These are phyloP conservation scores for Graptemys geographica DNA, from an alignment of 2,797 vertebrate species.

Conservation along the genomic window DNA sequence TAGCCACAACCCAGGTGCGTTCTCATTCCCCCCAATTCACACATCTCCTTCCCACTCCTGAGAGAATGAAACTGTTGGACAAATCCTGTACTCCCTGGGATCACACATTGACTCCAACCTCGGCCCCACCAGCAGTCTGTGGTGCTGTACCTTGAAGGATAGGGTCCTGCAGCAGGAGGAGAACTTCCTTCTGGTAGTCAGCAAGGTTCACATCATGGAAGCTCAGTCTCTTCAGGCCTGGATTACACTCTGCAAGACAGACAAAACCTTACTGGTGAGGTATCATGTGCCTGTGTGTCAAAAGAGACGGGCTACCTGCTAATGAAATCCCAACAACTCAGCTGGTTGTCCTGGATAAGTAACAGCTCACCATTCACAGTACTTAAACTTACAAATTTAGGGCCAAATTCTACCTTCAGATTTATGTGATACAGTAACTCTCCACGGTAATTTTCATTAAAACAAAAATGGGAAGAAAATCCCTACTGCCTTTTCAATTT, in stretches of 20 bases:
- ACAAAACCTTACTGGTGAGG: constrained; percentile 6
- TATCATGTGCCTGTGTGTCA: rapidly evolving
- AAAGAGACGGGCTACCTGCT: neutral
- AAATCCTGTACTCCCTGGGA: neutral
- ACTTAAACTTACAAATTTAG: neutral
- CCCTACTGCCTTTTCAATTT: neutral
- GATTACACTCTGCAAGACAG: constrained; percentile 83
- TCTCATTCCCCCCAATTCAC: rapidly evolving
- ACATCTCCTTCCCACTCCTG: neutral
- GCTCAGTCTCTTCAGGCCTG: constrained; percentile 82
- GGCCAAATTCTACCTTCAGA: neutral
- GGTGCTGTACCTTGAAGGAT: constrained; percentile 86
- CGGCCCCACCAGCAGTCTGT: neutral
- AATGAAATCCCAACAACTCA: neutral
- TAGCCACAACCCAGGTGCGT: neutral
- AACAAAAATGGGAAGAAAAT: neutral
- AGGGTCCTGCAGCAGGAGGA: constrained; percentile 85
- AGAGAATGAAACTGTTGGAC: neutral
- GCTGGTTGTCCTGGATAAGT: neutral
- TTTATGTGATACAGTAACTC: neutral
- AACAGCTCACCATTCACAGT: neutral
- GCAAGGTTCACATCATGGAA: constrained; percentile 91
- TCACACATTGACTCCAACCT: neutral
- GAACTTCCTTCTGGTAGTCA: constrained; percentile 87
- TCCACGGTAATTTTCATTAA: neutral